Evolutionary conservation across 2,113 vertebrate genomes (phyloP).

Genomic region (Balaeniceps rex): DNA sequence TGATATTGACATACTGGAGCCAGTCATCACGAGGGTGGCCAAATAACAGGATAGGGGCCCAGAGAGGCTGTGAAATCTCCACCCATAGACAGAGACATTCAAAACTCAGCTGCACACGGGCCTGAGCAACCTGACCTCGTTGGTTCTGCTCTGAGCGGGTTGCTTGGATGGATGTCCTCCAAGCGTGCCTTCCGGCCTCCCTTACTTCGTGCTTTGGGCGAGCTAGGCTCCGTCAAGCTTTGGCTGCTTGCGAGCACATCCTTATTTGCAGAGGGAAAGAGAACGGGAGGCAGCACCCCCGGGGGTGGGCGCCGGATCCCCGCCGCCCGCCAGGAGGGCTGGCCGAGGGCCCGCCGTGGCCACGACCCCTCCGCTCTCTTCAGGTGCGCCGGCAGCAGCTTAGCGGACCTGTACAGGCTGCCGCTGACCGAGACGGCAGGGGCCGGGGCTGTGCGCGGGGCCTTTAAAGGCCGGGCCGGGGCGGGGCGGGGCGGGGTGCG

Average conservation of each 20-base stretch:
- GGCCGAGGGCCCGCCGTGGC: neutral
- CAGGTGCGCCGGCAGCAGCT: accelerated
- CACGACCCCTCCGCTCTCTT: neutral
- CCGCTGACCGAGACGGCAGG: neutral
- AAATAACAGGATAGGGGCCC: neutral
- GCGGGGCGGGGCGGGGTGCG: neutral
- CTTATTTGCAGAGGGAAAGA: accelerated
- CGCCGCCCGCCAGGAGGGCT: neutral
- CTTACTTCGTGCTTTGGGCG: neutral
- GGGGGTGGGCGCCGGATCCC: accelerated
- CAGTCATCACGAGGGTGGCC: neutral
- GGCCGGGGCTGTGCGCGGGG: neutral
- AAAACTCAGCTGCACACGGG: neutral
- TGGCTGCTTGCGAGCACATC: neutral
- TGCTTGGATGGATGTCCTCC: too few relatives aligned
- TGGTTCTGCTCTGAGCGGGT: neutral
- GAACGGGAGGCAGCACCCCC: neutral
- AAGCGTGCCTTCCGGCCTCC: neutral
- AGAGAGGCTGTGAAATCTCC: neutral
- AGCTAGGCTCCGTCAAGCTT: accelerated
- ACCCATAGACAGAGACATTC: accelerated
- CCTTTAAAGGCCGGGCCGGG: slow-evolving; percentile 53
- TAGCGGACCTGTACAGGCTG: too few relatives aligned
- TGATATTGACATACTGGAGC: accelerated
- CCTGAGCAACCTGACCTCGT: neutral